Percentiles rank a stretch among this genome's conserved stretches.
These are phyloP conservation scores for Euspilapteryx auroguttella DNA, from an alignment of 2,888 invertebrate species.

Conservation along the genomic window DNA sequence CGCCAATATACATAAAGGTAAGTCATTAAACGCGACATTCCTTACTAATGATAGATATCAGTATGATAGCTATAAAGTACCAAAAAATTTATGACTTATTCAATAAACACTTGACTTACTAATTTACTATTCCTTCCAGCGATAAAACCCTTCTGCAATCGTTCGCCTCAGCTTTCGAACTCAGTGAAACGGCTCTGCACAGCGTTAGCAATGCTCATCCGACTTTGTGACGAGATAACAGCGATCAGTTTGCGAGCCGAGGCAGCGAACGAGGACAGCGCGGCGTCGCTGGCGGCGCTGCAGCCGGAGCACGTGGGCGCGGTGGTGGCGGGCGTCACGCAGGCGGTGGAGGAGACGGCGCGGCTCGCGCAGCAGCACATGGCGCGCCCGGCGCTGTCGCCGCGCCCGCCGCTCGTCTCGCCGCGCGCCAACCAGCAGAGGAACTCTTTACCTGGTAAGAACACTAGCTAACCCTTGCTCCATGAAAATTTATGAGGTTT, in stretches of 20 bases:
- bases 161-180: constrained; percentile 71
- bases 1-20: constrained; percentile 80
- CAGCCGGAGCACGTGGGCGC: constrained; percentile 41
- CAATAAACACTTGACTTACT: too few species aligned
- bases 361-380: constrained; percentile 82
- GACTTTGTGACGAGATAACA: constrained; percentile 87
- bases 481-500: neutral
- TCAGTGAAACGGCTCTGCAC: constrained; percentile 87
- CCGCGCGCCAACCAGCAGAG: constrained; percentile 50
- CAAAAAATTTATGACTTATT: too few species aligned
- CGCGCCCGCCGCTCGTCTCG: constrained; percentile 43
- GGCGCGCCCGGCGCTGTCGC: constrained; percentile 56
- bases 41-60: too few species aligned
- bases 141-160: constrained; percentile 50
- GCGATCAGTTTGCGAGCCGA: constrained; percentile 72
- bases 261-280: constrained; percentile 45
- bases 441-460: constrained; percentile 47
- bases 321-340: constrained; percentile 38
- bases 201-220: constrained; percentile 82
- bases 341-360: constrained; percentile 58
- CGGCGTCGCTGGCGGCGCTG: constrained; percentile 29
- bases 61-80: too few species aligned
- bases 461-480: constrained; percentile 4
- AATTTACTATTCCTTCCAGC: too few species aligned
- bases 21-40: constrained; percentile 5